phyloP scores from a whole-genome alignment of 2,888 invertebrate species.

The Dexiosoma caninum region DNA sequence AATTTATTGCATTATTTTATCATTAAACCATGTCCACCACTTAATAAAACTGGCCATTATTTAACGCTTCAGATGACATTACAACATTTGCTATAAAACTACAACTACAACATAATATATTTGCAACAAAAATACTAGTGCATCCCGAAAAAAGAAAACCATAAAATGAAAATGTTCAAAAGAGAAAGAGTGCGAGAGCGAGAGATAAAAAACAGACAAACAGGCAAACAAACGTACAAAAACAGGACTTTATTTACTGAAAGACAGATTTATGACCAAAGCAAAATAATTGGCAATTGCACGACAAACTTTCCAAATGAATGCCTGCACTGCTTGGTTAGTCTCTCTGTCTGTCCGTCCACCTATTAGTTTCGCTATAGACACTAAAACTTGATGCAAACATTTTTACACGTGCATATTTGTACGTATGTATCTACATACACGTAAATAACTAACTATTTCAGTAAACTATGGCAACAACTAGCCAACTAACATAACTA shows the following conservation, averaged over 20 bases:
- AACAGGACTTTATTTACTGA: conserved; percentile 57
- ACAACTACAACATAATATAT: conserved; percentile 32
- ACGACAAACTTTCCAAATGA: conserved; percentile 63
- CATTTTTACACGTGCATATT: conserved; percentile 10
- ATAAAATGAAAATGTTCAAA: not conserved
- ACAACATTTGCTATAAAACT: conserved; percentile 48
- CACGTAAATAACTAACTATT: not conserved
- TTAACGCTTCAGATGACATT: conserved; percentile 56
- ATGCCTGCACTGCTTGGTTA: conserved; percentile 33
- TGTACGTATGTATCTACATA: not conserved
- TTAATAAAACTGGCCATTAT: conserved; percentile 57
- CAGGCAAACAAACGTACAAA: conserved; percentile 15
- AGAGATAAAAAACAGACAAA: not conserved
- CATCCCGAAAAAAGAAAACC: not conserved
- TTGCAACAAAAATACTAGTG: not conserved
- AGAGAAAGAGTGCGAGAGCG: not conserved
- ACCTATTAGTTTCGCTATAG: conserved; percentile 16
- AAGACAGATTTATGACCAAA: conserved; percentile 63
- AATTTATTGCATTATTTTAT: conserved; percentile 54
- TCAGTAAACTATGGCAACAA: conserved; percentile 17
- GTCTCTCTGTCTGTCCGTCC: not conserved
- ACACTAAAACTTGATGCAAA: conserved; percentile 41
- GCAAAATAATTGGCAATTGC: conserved; percentile 64
- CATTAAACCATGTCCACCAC: conserved; percentile 52
- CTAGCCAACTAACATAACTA: conserved; percentile 5